These are phyloP conservation scores for Chymomyza caudatula DNA, from an alignment of 2,888 invertebrate genomes.

Conservation along the genomic window DNA sequence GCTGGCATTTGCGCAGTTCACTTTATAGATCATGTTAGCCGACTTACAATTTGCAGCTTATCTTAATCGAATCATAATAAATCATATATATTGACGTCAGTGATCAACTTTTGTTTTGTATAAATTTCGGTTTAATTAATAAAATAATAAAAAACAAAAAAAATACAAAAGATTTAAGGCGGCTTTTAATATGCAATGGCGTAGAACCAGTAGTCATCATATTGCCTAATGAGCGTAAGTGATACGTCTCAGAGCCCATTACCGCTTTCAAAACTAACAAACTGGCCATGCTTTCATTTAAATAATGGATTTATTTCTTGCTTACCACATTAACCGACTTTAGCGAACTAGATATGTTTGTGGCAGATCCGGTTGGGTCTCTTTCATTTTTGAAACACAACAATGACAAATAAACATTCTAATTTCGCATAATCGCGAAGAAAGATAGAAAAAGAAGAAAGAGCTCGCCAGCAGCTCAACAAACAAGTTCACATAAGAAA, in stretches of 20 bases:
- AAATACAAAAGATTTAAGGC: conserved; percentile 23
- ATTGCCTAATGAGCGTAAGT: conserved; percentile 7
- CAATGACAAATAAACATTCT: conserved; percentile 1
- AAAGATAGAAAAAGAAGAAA: conserved; percentile 38
- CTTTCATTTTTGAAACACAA: conserved; percentile 37
- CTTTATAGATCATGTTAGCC: background rate
- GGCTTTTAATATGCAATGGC: conserved; percentile 47
- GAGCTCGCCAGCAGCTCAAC: conserved; percentile 24
- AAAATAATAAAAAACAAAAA: conserved; percentile 40
- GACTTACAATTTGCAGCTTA: background rate
- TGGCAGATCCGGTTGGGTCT: conserved; percentile 55
- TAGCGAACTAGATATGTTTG: conserved; percentile 34
- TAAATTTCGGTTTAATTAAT: background rate
- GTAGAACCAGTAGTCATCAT: conserved; percentile 64
- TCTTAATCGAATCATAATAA: conserved; percentile 8
- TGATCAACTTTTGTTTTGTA: conserved; percentile 18
- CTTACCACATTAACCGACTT: conserved; percentile 12
- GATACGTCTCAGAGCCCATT: background rate
- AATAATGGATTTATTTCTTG: conserved; percentile 1
- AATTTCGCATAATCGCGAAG: conserved; percentile 20
- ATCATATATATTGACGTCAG: conserved; percentile 37
- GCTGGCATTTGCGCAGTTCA: conserved; percentile 32
- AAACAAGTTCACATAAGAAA: conserved; percentile 42
- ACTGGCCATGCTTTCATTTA: conserved; percentile 26
- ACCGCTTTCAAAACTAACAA: background rate